These are phyloP conservation scores for Heliocidaris tuberculata DNA, from an alignment of 35 echinoderm and acorn worm genomes.

Conservation along the genomic window DNA sequence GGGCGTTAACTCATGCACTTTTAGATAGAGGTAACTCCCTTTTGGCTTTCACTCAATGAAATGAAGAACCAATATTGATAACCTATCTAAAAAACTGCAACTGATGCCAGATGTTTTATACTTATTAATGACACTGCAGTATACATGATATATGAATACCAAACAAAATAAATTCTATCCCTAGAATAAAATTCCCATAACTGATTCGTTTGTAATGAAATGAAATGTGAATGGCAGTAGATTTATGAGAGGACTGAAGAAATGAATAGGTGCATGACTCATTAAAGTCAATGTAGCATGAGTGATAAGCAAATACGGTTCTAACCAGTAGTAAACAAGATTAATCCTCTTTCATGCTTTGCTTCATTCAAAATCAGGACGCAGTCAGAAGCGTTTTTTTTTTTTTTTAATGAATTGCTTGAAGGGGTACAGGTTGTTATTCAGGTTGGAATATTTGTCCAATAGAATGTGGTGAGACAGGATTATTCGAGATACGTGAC, in stretches of 20 bases:
- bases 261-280: not conserved
- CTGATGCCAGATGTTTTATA: too few relatives aligned
- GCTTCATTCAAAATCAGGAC: not conserved
- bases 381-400: not conserved
- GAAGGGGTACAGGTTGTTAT: not conserved
- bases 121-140: too few relatives aligned
- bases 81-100: too few relatives aligned
- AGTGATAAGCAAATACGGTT: not conserved
- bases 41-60: too few relatives aligned
- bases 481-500: not conserved
- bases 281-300: conserved; percentile 8
- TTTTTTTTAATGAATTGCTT: not conserved
- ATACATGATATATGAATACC: too few relatives aligned
- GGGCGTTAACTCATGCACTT: too few relatives aligned
- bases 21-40: too few relatives aligned
- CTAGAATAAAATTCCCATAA: not conserved
- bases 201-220: not conserved
- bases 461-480: not conserved
- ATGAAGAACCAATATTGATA: too few relatives aligned
- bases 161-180: too few relatives aligned
- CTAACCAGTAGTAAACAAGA: conserved; percentile 1
- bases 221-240: not conserved
- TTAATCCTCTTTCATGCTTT: not conserved
- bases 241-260: not conserved
- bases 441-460: not conserved